These are phyloP conservation scores for Lycaon pictus DNA, from an alignment of 2,113 vertebrate species.

Conservation along the genomic window DNA sequence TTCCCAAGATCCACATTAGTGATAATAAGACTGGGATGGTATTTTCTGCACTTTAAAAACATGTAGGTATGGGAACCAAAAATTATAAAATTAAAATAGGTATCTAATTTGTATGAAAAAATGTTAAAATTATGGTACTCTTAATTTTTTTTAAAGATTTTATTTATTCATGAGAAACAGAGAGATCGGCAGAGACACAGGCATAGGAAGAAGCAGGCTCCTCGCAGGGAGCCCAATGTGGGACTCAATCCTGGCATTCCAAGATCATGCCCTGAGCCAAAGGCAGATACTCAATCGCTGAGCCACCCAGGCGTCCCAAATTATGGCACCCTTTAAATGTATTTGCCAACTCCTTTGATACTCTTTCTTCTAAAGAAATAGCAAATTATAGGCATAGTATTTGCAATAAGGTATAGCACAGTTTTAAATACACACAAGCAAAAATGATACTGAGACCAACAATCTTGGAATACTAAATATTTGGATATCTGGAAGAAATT, in stretches of 20 bases:
- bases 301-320: background rate
- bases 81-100: background rate
- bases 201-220: too few relatives aligned
- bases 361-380: background rate
- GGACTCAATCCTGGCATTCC: too few relatives aligned
- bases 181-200: too few relatives aligned
- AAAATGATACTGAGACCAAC: background rate
- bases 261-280: too few relatives aligned
- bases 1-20: background rate
- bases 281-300: too few relatives aligned
- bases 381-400: background rate
- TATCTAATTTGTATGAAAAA: background rate
- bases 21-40: background rate
- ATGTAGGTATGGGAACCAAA: background rate
- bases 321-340: background rate
- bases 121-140: background rate
- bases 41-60: background rate
- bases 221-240: too few relatives aligned
- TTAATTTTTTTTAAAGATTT: background rate
- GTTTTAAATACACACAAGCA: background rate
- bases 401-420: background rate
- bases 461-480: background rate
- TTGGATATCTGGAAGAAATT: background rate
- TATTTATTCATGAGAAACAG: too few relatives aligned
- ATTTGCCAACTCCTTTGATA: background rate